phyloP scores from a whole-genome alignment of 2,113 vertebrate species.

The Brachyhypopomus occidentalis region DNA sequence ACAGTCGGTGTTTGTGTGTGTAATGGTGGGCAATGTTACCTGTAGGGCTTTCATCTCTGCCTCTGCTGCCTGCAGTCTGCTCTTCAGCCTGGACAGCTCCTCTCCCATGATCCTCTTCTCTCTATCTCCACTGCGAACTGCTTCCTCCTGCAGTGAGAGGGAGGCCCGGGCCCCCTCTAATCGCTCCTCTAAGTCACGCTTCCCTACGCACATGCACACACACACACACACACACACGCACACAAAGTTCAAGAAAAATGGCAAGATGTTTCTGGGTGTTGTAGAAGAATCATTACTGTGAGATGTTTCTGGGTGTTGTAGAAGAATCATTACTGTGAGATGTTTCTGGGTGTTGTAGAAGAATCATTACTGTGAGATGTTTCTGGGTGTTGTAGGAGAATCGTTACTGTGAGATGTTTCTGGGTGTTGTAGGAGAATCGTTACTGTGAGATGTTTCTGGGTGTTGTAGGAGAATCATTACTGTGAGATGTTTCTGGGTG shows the following conservation, averaged over 20 bases:
- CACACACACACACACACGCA: conserved; percentile 6
- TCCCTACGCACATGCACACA: conserved; percentile 65
- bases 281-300: too few relatives aligned
- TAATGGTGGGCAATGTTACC: conserved; percentile 56
- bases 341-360: too few relatives aligned
- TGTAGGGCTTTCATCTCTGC: conserved; percentile 69
- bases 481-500: too few relatives aligned
- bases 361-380: too few relatives aligned
- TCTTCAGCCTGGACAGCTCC: conserved; percentile 64
- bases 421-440: too few relatives aligned
- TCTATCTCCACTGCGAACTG: conserved; percentile 53
- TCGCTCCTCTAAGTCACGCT: conserved; percentile 59
- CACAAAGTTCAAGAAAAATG: neutral
- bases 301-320: too few relatives aligned
- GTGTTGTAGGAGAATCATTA: too few relatives aligned
- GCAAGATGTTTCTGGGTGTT: too few relatives aligned
- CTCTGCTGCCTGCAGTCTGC: conserved; percentile 64
- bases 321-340: too few relatives aligned
- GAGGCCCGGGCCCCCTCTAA: conserved; percentile 62
- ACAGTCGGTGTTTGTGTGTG: neutral
- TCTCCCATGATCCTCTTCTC: conserved; percentile 66
- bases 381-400: too few relatives aligned
- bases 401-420: too few relatives aligned
- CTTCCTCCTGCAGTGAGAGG: conserved; percentile 69
- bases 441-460: too few relatives aligned